Evolutionary conservation across 92 coral and sea anemone genomes (phyloP).

Genomic region (Montipora capitata): DNA sequence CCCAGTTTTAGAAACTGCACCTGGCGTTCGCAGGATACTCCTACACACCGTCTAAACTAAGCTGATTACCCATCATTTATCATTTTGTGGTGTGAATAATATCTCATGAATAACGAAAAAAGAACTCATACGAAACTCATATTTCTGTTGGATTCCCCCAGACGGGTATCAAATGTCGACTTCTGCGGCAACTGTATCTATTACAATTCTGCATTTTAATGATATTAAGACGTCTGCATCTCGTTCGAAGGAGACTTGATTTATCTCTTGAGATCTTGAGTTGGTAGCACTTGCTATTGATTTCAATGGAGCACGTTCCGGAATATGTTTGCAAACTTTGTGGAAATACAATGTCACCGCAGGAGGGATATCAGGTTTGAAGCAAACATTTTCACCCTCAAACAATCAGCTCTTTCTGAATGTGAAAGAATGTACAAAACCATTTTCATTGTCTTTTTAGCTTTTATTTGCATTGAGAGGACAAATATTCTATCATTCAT

Average conservation of each 20-base stretch:
- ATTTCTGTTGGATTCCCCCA: conserved; percentile 1
- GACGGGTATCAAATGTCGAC: conserved; percentile 52
- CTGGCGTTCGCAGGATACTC: neutral
- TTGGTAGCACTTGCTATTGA: neutral
- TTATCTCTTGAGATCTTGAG: neutral
- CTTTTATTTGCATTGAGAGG: no score
- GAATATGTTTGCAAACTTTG: conserved; percentile 60
- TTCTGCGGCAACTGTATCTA: conserved; percentile 11
- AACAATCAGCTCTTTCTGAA: no score
- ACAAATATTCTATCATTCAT: no score
- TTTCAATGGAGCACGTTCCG: conserved; percentile 43
- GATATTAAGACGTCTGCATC: conserved; percentile 2
- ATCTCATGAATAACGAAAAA: conserved; percentile 1
- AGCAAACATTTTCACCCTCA: neutral
- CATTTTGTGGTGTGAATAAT: neutral
- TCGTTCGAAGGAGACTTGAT: conserved; percentile 17
- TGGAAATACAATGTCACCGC: conserved; percentile 36
- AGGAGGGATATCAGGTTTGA: conserved; percentile 51
- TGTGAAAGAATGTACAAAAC: no score
- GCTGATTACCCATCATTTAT: neutral
- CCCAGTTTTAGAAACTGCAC: neutral
- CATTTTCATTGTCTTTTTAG: no score
- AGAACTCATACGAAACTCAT: neutral
- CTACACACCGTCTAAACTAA: neutral
- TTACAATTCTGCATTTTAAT: conserved; percentile 7